Evolutionary conservation across 2,888 invertebrate genomes (phyloP).

Genomic region (Nymphalis polychloros): DNA sequence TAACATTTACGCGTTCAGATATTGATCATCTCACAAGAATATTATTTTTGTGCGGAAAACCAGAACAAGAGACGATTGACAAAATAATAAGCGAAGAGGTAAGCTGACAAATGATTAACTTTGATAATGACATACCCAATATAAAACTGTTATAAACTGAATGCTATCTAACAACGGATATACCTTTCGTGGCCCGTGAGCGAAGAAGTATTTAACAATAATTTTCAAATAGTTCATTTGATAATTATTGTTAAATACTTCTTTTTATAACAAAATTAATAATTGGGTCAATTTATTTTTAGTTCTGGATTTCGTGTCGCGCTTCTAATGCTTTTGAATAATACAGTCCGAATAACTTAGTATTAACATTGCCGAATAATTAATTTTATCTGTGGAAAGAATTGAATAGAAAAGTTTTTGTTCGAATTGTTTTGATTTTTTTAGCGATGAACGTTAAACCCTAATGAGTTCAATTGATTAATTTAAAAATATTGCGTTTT

Average conservation of each 20-base stretch:
- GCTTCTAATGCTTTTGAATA: background rate
- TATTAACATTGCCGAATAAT: constrained; percentile 1
- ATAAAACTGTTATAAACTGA: too few species aligned
- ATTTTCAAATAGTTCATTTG: too few species aligned
- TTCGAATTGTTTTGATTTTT: too few species aligned
- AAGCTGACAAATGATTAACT: constrained; percentile 60
- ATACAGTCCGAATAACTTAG: background rate
- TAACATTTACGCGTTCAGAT: constrained; percentile 84
- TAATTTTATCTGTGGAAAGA: background rate
- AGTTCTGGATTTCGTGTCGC: background rate
- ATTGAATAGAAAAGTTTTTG: background rate
- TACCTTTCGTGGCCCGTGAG: background rate
- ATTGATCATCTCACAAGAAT: constrained; percentile 95
- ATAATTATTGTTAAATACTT: too few species aligned
- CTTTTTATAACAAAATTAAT: background rate
- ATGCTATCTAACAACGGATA: background rate
- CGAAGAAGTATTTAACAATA: too few species aligned
- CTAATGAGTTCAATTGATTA: background rate
- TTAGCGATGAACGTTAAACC: too few species aligned
- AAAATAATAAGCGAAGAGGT: constrained; percentile 95
- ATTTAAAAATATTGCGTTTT: background rate
- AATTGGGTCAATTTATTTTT: background rate
- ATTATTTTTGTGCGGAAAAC: constrained; percentile 92
- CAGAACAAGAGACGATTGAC: constrained; percentile 89
- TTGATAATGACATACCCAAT: background rate